A percentile compares a stretch with the other conserved stretches of the same genome.
Conservation (phyloP, 2,888 invertebrate genomes). For the Cyrtodaria siliqua region DNA sequence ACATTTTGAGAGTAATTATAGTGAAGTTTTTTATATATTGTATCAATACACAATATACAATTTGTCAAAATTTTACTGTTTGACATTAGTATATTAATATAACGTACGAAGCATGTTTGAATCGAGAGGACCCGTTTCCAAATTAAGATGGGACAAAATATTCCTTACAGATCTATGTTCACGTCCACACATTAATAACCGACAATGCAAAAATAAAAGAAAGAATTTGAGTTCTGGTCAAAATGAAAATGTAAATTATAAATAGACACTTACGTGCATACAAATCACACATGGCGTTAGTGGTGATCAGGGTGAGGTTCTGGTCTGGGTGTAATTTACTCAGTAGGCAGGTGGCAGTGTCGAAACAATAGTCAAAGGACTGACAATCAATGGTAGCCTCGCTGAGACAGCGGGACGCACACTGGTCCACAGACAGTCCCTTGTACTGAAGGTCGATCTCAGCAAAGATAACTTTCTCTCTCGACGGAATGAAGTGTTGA, state of each 20-base stretch:
- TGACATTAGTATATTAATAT: too few relatives aligned
- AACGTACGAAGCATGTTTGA: too few relatives aligned
- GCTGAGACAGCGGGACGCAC: constrained; percentile 70
- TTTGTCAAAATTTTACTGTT: too few relatives aligned
- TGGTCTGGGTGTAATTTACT: constrained; percentile 65
- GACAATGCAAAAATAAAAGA: too few relatives aligned
- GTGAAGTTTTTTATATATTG: too few relatives aligned
- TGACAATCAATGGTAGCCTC: constrained; percentile 68
- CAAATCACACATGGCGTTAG: constrained; percentile 66
- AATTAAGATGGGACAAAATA: background rate
- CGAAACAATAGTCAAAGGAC: constrained; percentile 76
- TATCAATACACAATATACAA: too few relatives aligned
- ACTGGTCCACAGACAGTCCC: constrained; percentile 76
- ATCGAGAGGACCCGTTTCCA: background rate
- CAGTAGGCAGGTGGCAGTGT: constrained; percentile 68
- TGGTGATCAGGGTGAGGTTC: constrained; percentile 37
- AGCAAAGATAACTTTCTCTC: constrained; percentile 34
- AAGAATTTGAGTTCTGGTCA: too few relatives aligned
- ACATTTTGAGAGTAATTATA: too few relatives aligned
- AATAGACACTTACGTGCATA: constrained; percentile 69
- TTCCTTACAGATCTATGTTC: background rate
- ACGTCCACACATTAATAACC: background rate
- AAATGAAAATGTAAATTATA: too few relatives aligned
- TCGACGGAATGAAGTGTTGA: constrained; percentile 53
- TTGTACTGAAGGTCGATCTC: constrained; percentile 34